A percentile compares a stretch with the other conserved stretches of the same genome.
Conservation (phyloP, 2,797 vertebrate genomes). For the Alca torda region DNA sequence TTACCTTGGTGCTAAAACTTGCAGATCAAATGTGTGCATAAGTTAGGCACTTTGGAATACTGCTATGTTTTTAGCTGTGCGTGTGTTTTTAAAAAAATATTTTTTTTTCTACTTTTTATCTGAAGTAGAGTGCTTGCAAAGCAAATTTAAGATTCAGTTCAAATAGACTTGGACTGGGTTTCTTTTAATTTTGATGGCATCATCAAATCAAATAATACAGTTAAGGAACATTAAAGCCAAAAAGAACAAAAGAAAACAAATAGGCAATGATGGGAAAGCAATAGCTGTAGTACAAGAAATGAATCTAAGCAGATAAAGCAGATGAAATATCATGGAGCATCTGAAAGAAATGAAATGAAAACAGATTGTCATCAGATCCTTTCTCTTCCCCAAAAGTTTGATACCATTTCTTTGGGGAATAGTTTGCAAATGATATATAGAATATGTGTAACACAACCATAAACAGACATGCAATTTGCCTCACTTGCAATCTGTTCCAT, state of each 20-base stretch:
- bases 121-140: not conserved
- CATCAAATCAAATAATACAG: slow-evolving; percentile 52
- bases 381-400: slow-evolving; percentile 69
- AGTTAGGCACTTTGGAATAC: not conserved
- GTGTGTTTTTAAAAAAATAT: not conserved
- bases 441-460: slow-evolving; percentile 71
- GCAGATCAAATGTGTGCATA: not conserved
- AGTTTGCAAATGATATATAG: slow-evolving; percentile 75
- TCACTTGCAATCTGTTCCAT: slow-evolving; percentile 75
- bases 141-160: not conserved
- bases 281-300: slow-evolving; percentile 34
- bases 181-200: slow-evolving; percentile 35
- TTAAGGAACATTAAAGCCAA: slow-evolving; percentile 41
- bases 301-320: slow-evolving; percentile 35
- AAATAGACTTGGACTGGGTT: not conserved
- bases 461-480: slow-evolving; percentile 73
- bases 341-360: slow-evolving; percentile 74
- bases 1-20: slow-evolving; percentile 10
- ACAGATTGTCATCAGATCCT: slow-evolving; percentile 74
- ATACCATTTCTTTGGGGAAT: slow-evolving; percentile 76
- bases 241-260: slow-evolving; percentile 53
- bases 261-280: slow-evolving; percentile 2
- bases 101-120: not conserved
- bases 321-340: slow-evolving; percentile 59
- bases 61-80: not conserved